Evolutionary conservation across 2,113 vertebrate species (phyloP).

Genomic region (Toxostoma redivivum): DNA sequence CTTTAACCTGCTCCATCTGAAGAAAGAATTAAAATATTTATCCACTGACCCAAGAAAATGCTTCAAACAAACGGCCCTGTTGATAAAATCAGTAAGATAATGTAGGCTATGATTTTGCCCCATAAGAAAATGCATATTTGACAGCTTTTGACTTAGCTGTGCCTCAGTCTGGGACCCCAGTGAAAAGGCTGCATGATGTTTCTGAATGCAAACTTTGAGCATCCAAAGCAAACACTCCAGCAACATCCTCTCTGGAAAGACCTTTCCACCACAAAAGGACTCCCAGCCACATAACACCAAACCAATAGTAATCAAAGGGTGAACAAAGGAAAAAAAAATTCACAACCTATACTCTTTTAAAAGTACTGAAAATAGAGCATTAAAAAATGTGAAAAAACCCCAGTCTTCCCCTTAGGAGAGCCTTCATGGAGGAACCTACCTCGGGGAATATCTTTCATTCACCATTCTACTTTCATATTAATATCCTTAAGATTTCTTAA

Average conservation of each 20-base stretch:
- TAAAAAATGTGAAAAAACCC: background rate
- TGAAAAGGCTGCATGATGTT: background rate
- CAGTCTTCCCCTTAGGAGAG: background rate
- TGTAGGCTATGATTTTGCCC: background rate
- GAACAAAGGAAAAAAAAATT: background rate
- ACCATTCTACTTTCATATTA: background rate
- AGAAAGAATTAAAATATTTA: constrained; percentile 8
- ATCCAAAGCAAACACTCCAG: background rate
- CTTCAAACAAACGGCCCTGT: background rate
- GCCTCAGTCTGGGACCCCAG: background rate
- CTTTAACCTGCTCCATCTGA: background rate
- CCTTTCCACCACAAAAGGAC: background rate
- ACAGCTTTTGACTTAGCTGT: background rate
- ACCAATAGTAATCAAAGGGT: background rate
- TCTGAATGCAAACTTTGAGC: background rate
- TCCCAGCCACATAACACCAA: background rate
- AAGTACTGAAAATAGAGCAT: background rate
- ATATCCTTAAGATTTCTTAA: background rate
- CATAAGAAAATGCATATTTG: background rate
- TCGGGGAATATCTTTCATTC: background rate
- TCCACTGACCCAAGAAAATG: background rate
- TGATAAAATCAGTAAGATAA: background rate
- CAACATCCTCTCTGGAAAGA: background rate
- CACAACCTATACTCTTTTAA: background rate
- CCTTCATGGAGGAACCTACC: background rate